Conservation (phyloP, 2,113 vertebrate species). For the Pygoscelis adeliae region DNA sequence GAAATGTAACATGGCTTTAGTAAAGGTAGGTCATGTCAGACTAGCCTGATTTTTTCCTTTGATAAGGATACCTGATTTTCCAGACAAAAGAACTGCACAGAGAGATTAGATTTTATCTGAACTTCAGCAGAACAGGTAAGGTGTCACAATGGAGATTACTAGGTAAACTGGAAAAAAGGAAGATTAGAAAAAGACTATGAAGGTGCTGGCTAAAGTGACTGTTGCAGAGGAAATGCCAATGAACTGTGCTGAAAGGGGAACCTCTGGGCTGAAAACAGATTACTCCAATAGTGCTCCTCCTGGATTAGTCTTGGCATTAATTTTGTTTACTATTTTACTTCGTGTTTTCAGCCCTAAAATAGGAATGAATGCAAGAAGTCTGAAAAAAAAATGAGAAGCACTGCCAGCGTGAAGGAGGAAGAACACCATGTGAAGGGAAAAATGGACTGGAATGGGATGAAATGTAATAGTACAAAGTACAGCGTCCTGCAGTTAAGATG, state of each 20-base stretch:
- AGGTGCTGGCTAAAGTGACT: background rate
- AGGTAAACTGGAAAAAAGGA: background rate
- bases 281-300: background rate
- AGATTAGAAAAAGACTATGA: background rate
- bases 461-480: background rate
- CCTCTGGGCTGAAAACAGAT: background rate
- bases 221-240: background rate
- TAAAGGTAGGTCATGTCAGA: conserved; percentile 56
- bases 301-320: background rate
- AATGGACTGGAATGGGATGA: background rate
- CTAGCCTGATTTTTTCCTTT: conserved; percentile 20
- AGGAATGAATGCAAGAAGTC: background rate
- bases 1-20: background rate
- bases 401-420: background rate
- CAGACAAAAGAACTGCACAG: conserved; percentile 56
- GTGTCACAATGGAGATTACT: conserved; percentile 16
- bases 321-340: background rate
- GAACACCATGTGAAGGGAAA: background rate
- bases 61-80: conserved; percentile 24
- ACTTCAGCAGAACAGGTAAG: conserved; percentile 34
- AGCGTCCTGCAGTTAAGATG: background rate
- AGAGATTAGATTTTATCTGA: conserved; percentile 61
- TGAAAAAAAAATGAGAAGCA: fast-evolving
- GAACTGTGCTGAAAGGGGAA: background rate
- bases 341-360: background rate